phyloP scores from a whole-genome alignment of 1,140 invertebrate genomes.

The Chrysomallon squamiferum region DNA sequence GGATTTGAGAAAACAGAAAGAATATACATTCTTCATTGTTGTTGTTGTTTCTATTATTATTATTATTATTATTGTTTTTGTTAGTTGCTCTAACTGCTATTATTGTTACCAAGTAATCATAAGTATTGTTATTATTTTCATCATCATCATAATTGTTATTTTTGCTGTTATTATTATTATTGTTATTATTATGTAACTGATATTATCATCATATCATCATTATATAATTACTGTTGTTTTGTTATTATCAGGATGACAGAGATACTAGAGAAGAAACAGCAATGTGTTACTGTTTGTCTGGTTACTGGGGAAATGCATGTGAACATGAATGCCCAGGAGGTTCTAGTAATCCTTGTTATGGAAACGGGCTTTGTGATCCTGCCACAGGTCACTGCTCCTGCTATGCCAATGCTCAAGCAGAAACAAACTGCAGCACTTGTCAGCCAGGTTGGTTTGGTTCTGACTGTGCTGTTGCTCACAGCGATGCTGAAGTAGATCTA shows the following conservation, averaged over 20 bases:
- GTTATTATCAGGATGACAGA: not conserved
- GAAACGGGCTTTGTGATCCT: slow-evolving; percentile 29
- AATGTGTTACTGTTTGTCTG: slow-evolving; percentile 32
- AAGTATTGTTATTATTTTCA: no score
- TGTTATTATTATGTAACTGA: no score
- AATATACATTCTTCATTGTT: no score
- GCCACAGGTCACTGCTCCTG: slow-evolving; percentile 28
- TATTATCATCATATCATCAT: not conserved
- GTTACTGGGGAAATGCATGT: slow-evolving; percentile 39
- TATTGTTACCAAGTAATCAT: no score
- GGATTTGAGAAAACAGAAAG: no score
- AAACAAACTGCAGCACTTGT: slow-evolving; percentile 27
- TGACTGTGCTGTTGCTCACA: slow-evolving; percentile 38
- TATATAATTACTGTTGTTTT: not conserved
- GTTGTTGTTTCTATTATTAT: no score
- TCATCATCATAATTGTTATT: no score
- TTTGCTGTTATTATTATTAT: no score
- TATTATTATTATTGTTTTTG: no score
- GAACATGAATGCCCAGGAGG: slow-evolving; percentile 33
- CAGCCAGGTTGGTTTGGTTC: slow-evolving; percentile 27
- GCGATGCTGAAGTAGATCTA: slow-evolving; percentile 5
- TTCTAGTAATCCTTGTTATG: slow-evolving; percentile 25
- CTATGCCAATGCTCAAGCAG: slow-evolving; percentile 7
- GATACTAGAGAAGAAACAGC: not conserved
- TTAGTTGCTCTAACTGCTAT: no score